These are phyloP conservation scores for Condylostylus longicornis DNA, from an alignment of 1,140 invertebrate species.

Conservation along the genomic window DNA sequence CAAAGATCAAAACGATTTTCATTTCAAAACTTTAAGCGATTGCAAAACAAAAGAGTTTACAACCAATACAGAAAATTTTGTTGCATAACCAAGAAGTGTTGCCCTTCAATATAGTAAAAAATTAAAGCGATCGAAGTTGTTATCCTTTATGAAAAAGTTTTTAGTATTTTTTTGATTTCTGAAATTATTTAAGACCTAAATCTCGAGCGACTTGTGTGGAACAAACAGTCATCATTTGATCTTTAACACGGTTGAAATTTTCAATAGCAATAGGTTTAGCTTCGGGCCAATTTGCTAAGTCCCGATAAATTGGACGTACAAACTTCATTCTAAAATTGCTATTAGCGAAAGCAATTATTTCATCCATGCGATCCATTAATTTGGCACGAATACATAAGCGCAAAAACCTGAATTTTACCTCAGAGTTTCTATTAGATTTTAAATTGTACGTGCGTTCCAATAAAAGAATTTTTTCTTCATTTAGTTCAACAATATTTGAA, in stretches of 20 bases:
- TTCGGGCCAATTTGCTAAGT: constrained; percentile 65
- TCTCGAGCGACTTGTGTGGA: constrained; percentile 60
- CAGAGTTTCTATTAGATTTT: constrained; percentile 51
- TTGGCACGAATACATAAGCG: constrained; percentile 57
- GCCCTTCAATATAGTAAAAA: too few species aligned
- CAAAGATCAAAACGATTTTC: too few species aligned
- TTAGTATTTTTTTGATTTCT: too few species aligned
- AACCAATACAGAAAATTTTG: too few species aligned
- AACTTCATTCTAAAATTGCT: constrained; percentile 82
- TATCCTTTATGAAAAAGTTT: too few species aligned
- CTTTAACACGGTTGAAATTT: constrained; percentile 52
- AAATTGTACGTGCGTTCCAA: constrained; percentile 57
- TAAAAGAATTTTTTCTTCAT: constrained; percentile 21
- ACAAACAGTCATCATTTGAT: constrained; percentile 70
- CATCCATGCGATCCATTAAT: constrained; percentile 48
- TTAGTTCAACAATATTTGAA: constrained; percentile 24
- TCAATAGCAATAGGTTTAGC: constrained; percentile 49
- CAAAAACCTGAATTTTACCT: constrained; percentile 71
- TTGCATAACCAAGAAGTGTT: too few species aligned
- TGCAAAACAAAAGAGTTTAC: too few species aligned
- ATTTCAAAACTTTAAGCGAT: too few species aligned
- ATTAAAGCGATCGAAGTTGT: too few species aligned
- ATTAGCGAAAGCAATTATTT: constrained; percentile 62
- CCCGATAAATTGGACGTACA: constrained; percentile 71
- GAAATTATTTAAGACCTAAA: constrained; percentile 36